Conservation (phyloP, 2,888 invertebrate genomes). For the Myopa testacea region DNA sequence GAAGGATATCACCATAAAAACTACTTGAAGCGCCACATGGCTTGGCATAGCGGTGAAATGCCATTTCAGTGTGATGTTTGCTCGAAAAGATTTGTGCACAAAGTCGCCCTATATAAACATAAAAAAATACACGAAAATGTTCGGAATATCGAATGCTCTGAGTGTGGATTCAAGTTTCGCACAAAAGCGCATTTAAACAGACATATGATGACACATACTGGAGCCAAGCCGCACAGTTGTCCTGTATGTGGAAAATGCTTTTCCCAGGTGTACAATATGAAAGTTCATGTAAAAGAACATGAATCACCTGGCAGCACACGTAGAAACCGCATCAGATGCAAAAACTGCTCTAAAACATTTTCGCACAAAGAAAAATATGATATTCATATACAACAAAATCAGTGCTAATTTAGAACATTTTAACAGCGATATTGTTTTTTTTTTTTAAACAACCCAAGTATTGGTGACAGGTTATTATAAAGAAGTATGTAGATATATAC, state of each 20-base stretch:
- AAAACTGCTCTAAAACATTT: slow-evolving; percentile 56
- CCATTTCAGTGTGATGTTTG: slow-evolving; percentile 58
- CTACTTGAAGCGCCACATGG: slow-evolving; percentile 57
- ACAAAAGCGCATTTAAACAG: slow-evolving; percentile 69
- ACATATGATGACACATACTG: slow-evolving; percentile 69
- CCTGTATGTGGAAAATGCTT: slow-evolving; percentile 58
- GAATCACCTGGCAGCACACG: slow-evolving; percentile 57
- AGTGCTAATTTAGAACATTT: background rate
- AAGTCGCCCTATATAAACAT: slow-evolving; percentile 57
- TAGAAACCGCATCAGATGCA: slow-evolving; percentile 54
- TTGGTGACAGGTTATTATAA: no score
- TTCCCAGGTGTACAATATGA: slow-evolving; percentile 59
- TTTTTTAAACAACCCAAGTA: no score
- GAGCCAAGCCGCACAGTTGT: slow-evolving; percentile 58
- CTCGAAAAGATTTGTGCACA: slow-evolving; percentile 56
- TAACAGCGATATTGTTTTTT: background rate
- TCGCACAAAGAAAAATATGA: slow-evolving; percentile 55
- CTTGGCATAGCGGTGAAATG: slow-evolving; percentile 58
- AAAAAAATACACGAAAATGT: slow-evolving; percentile 60
- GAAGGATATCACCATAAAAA: slow-evolving; percentile 55
- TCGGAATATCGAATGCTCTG: slow-evolving; percentile 56
- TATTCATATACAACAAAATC: slow-evolving; percentile 48
- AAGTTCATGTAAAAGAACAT: slow-evolving; percentile 55
- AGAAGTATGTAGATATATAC: background rate
- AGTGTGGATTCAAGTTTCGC: slow-evolving; percentile 67